Evolutionary conservation across 2,113 vertebrate genomes (phyloP).

Genomic region (Scopus umbretta): DNA sequence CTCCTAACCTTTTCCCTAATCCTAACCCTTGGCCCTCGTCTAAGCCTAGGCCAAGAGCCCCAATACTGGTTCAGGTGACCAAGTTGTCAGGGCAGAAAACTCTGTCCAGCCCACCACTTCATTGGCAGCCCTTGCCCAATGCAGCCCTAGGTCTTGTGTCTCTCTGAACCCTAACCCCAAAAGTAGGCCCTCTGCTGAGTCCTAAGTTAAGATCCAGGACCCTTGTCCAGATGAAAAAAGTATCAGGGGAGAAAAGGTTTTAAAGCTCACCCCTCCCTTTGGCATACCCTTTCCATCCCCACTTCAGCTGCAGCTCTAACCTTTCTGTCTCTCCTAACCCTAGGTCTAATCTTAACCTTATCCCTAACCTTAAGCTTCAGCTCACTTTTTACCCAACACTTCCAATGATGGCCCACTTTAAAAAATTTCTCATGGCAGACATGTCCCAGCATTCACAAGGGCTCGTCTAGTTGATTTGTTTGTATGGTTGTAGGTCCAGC

Average conservation of each 20-base stretch:
- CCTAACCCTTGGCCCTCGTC: accelerated
- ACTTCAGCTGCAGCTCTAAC: not conserved
- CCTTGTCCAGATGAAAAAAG: not conserved
- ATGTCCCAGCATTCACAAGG: not conserved
- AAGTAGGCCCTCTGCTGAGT: not conserved
- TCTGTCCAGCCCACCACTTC: not conserved
- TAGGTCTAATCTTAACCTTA: not conserved
- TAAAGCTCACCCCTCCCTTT: not conserved
- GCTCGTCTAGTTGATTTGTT: not conserved
- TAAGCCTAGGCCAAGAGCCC: accelerated
- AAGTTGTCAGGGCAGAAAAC: not conserved
- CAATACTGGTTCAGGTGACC: not conserved
- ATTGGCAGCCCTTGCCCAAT: not conserved
- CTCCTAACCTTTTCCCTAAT: not conserved
- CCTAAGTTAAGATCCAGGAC: not conserved
- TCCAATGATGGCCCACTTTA: not conserved
- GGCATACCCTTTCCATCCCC: not conserved
- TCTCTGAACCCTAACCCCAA: not conserved
- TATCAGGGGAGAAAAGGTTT: not conserved
- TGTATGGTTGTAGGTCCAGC: accelerated
- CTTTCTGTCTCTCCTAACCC: not conserved
- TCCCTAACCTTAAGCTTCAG: not conserved
- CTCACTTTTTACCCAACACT: not conserved
- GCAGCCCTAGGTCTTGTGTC: not conserved
- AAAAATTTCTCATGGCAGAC: not conserved